phyloP scores from a whole-genome alignment of 2,113 vertebrate species.

The Myrmecobius fasciatus region DNA sequence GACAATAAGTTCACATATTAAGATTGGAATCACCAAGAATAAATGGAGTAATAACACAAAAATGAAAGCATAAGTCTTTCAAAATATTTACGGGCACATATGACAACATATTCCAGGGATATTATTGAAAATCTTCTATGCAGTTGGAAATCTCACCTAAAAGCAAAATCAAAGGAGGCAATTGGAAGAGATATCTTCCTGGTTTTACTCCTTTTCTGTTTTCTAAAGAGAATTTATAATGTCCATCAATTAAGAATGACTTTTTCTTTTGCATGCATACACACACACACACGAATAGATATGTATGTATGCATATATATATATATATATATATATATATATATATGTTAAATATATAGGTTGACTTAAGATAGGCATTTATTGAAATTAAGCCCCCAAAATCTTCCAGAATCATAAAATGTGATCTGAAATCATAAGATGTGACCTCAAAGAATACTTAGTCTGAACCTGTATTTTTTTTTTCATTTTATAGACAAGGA shows the following conservation, averaged over 20 bases:
- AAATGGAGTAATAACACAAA: background rate
- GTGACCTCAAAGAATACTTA: background rate
- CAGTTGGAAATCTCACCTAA: background rate
- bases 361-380: background rate
- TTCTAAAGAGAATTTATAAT: background rate
- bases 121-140: background rate
- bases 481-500: background rate
- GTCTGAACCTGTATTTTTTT: background rate
- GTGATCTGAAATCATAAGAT: background rate
- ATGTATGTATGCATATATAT: too few relatives aligned
- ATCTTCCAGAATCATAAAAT: background rate
- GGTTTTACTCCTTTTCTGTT: background rate
- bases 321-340: too few relatives aligned
- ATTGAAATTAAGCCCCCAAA: background rate
- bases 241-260: background rate
- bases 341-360: background rate
- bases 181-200: background rate
- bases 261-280: background rate
- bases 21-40: background rate
- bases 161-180: background rate
- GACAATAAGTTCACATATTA: background rate
- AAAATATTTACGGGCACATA: background rate
- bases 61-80: background rate
- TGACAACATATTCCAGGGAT: background rate
- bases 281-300: too few relatives aligned